Percentiles rank a stretch among this genome's conserved stretches.
Conservation (phyloP, 2,113 vertebrate species). For the Paramormyrops kingsleyae region DNA sequence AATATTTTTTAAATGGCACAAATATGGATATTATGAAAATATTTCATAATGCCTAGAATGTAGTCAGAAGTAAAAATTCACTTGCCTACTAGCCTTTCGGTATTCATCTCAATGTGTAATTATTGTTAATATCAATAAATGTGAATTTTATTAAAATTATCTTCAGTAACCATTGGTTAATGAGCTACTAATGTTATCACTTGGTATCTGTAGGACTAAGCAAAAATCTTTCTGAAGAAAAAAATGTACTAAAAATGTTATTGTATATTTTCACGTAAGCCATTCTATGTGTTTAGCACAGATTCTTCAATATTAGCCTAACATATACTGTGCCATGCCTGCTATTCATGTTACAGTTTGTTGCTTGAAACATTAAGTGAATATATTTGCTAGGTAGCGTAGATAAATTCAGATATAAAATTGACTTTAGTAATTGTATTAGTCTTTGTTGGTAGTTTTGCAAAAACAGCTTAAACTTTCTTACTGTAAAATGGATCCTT, state of each 20-base stretch:
- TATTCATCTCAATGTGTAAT: background rate
- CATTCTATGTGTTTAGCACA: background rate
- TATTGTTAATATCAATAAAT: background rate
- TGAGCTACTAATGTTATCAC: background rate
- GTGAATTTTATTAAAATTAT: background rate
- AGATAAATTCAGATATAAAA: background rate
- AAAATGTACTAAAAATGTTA: background rate
- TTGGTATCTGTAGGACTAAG: background rate
- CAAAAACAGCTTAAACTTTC: background rate
- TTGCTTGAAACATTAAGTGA: background rate
- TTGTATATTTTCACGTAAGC: background rate
- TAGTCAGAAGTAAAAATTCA: background rate
- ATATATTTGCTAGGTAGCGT: background rate
- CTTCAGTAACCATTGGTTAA: background rate
- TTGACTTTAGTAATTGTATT: background rate
- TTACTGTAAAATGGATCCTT: background rate
- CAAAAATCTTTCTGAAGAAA: background rate
- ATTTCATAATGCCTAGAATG: background rate
- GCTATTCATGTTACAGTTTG: background rate
- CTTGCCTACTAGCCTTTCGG: background rate
- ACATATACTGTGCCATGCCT: background rate
- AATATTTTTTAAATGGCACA: background rate
- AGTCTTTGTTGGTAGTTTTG: background rate
- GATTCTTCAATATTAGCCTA: background rate
- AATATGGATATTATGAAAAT: background rate